Evolutionary conservation across 2,113 vertebrate genomes (phyloP).

Genomic region (Phalacrocorax carbo): DNA sequence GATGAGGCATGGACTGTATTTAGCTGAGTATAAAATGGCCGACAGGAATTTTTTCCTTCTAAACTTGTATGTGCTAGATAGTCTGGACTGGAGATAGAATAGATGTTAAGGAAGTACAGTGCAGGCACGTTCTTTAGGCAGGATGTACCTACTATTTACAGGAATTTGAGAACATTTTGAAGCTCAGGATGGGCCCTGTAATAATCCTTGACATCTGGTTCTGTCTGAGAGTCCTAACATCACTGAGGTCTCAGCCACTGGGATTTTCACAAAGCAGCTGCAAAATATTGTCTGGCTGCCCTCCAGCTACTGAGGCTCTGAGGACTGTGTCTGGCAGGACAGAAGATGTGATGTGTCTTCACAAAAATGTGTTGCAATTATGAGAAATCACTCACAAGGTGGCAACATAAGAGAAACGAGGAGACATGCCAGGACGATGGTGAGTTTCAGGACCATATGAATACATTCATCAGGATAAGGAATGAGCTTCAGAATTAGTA

Average conservation of each 20-base stretch:
- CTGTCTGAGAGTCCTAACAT: neutral
- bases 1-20: neutral
- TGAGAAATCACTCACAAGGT: conserved; percentile 1
- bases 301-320: neutral
- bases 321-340: conserved; percentile 5
- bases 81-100: neutral
- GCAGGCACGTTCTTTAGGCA: neutral
- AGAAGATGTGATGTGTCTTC: neutral
- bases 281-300: conserved; percentile 35
- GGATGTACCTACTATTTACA: neutral
- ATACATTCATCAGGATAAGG: neutral
- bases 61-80: neutral
- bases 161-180: neutral
- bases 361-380: neutral
- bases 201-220: neutral
- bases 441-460: neutral
- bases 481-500: neutral
- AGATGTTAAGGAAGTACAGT: neutral
- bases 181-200: neutral
- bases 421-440: neutral
- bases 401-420: neutral
- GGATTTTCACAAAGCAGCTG: conserved; percentile 30
- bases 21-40: neutral
- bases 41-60: neutral
- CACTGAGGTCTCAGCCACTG: neutral